Evolutionary conservation across 2,797 vertebrate species (phyloP).

Genomic region (Rhynchonycteris naso): DNA sequence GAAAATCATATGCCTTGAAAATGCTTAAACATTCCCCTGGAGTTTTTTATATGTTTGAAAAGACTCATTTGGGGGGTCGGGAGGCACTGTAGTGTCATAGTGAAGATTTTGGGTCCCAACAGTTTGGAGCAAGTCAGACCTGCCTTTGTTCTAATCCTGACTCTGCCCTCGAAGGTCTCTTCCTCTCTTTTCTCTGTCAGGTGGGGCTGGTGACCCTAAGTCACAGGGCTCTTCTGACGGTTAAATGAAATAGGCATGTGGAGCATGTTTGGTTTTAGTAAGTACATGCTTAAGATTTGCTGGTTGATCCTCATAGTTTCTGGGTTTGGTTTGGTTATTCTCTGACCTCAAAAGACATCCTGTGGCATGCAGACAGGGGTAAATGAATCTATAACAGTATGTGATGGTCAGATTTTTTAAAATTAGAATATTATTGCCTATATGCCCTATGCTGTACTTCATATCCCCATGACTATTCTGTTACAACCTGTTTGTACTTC

Average conservation of each 20-base stretch:
- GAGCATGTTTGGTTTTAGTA: not conserved
- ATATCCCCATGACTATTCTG: no score
- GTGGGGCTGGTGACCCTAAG: not conserved
- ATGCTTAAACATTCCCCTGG: not conserved
- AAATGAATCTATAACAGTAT: not conserved
- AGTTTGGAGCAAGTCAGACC: not conserved
- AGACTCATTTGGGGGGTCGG: not conserved
- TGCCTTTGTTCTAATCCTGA: not conserved
- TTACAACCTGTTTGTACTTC: no score
- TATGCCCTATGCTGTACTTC: no score
- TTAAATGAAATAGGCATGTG: not conserved
- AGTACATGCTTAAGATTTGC: not conserved
- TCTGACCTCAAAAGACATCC: not conserved
- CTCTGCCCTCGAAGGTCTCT: not conserved
- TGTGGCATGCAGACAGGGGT: not conserved
- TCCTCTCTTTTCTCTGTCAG: not conserved
- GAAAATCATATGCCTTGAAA: slow-evolving; percentile 17
- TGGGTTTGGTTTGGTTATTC: not conserved
- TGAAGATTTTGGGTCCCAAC: not conserved
- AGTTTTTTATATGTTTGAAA: not conserved
- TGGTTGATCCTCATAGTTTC: not conserved
- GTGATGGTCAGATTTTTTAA: not conserved
- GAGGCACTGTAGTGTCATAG: not conserved
- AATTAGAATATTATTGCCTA: no score
- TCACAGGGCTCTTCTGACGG: not conserved